Evolutionary conservation across 2,797 vertebrate species (phyloP).

Genomic region (Propithecus perrieri): DNA sequence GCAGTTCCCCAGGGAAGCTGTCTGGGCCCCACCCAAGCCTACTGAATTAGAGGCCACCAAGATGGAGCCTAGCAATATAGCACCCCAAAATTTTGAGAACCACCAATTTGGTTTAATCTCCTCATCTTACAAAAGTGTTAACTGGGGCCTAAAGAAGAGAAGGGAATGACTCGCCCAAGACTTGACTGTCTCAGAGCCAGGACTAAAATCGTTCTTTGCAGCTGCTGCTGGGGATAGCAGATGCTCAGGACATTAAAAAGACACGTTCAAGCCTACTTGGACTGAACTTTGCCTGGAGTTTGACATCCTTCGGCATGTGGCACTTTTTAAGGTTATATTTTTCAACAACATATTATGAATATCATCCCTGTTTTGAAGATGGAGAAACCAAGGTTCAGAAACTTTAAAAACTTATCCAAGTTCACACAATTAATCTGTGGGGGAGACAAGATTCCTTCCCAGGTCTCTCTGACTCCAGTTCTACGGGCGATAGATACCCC

Average conservation of each 20-base stretch:
- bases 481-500: too few species aligned
- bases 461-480: too few species aligned
- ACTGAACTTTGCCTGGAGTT: not conserved
- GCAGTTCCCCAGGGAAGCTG: not conserved
- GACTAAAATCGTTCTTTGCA: not conserved
- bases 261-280: not conserved
- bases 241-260: not conserved
- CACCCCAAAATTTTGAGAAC: not conserved
- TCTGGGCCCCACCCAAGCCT: not conserved
- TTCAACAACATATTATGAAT: not conserved
- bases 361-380: not conserved
- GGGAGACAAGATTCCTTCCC: not conserved
- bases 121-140: not conserved
- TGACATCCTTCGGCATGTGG: not conserved
- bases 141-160: not conserved
- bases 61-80: not conserved
- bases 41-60: not conserved
- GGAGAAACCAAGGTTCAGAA: not conserved
- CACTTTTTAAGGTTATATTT: not conserved
- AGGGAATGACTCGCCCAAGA: not conserved
- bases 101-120: not conserved
- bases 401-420: not conserved
- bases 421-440: not conserved
- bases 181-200: not conserved
- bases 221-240: not conserved